Evolutionary conservation across 2,113 vertebrate species (phyloP).

Genomic region (Perccottus glenii): DNA sequence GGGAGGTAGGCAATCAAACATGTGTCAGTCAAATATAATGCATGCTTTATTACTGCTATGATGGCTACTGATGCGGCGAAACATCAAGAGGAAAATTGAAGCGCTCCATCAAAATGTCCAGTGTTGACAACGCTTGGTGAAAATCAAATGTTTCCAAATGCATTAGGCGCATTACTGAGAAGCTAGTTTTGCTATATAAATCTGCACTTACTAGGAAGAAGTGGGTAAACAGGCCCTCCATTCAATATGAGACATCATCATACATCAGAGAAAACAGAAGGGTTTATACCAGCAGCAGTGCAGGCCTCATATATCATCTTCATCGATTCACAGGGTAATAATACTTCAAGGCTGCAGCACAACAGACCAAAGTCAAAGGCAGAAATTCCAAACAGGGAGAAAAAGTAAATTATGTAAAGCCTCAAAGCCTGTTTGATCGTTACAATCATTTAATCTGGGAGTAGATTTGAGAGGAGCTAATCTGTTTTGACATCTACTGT

Average conservation of each 20-base stretch:
- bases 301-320: slow-evolving; percentile 66
- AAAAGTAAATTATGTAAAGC: slow-evolving; percentile 69
- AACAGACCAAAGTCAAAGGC: slow-evolving; percentile 52
- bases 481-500: slow-evolving; percentile 65
- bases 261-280: slow-evolving; percentile 61
- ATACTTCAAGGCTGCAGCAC: slow-evolving; percentile 62
- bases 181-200: slow-evolving; percentile 13
- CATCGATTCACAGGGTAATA: slow-evolving; percentile 75
- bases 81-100: slow-evolving; percentile 21
- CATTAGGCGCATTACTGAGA: slow-evolving; percentile 21
- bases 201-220: slow-evolving; percentile 32
- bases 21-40: slow-evolving; percentile 27
- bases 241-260: slow-evolving; percentile 60
- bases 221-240: slow-evolving; percentile 50
- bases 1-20: slow-evolving; percentile 13
- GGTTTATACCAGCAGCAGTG: slow-evolving; percentile 54
- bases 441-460: slow-evolving; percentile 69
- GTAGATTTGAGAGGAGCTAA: slow-evolving; percentile 64
- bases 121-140: slow-evolving; percentile 4
- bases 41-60: slow-evolving; percentile 30
- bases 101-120: slow-evolving; percentile 29
- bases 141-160: slow-evolving; percentile 31
- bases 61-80: slow-evolving; percentile 22
- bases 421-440: slow-evolving; percentile 70
- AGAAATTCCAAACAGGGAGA: slow-evolving; percentile 45